phyloP scores from a whole-genome alignment of 2,113 vertebrate genomes.

The Neolamprologus brichardi region DNA sequence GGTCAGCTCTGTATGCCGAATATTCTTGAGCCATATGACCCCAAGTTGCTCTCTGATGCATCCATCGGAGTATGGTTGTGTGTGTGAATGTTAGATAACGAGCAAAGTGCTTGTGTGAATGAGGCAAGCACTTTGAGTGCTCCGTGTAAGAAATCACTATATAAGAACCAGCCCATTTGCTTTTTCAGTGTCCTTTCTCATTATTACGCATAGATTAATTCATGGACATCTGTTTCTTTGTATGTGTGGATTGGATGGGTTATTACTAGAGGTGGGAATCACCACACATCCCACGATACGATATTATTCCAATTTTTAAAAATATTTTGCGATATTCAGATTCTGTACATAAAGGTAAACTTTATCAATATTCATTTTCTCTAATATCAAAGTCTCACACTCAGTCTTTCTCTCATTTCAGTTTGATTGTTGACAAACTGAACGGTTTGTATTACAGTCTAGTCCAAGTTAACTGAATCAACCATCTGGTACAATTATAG shows the following conservation, averaged over 20 bases:
- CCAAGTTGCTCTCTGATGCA: neutral
- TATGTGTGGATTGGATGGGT: neutral
- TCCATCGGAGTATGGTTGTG: neutral
- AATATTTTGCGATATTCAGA: too few species aligned
- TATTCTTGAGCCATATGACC: neutral
- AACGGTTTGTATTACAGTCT: too few species aligned
- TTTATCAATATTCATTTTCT: too few species aligned
- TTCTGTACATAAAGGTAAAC: too few species aligned
- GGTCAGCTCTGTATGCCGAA: neutral
- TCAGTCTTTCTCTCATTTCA: too few species aligned
- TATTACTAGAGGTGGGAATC: neutral
- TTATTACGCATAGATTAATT: neutral
- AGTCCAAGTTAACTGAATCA: too few species aligned
- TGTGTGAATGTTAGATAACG: neutral
- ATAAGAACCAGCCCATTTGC: neutral
- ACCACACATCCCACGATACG: rapidly evolving
- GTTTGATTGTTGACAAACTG: too few species aligned
- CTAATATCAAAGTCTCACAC: too few species aligned
- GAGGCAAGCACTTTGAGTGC: neutral
- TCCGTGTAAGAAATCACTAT: neutral
- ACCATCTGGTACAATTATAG: too few species aligned
- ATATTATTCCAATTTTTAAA: too few species aligned
- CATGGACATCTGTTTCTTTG: neutral
- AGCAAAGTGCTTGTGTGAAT: neutral
- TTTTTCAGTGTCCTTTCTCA: neutral